Conservation (phyloP, 1,140 invertebrate genomes). For the Colletes gigas region DNA sequence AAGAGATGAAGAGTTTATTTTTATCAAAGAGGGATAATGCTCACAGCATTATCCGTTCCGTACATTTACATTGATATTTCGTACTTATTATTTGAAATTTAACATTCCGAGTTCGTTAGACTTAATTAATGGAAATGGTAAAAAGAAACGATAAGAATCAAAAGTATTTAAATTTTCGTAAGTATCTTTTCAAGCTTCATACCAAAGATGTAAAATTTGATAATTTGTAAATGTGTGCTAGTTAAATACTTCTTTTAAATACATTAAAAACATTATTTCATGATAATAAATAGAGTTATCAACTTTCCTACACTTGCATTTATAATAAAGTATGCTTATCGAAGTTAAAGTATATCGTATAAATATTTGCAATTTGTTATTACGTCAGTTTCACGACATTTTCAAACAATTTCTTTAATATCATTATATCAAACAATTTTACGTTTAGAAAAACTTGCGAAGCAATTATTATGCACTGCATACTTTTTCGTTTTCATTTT, state of each 20-base stretch:
- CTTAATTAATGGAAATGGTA: slow-evolving; percentile 14
- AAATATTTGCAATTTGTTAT: slow-evolving; percentile 38
- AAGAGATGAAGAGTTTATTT: slow-evolving; percentile 45
- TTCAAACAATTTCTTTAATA: slow-evolving; percentile 35
- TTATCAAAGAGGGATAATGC: slow-evolving; percentile 25
- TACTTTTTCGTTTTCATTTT: slow-evolving; percentile 5
- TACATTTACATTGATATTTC: slow-evolving; percentile 37
- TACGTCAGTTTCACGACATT: slow-evolving; percentile 29
- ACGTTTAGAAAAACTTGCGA: slow-evolving; percentile 48
- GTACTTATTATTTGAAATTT: slow-evolving; percentile 41
- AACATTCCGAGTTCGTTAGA: slow-evolving; percentile 52
- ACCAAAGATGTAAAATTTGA: slow-evolving; percentile 62
- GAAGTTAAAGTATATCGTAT: slow-evolving; percentile 36
- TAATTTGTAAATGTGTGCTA: slow-evolving; percentile 55
- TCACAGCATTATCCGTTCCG: slow-evolving; percentile 16
- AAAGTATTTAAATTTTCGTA: slow-evolving; percentile 48
- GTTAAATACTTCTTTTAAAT: slow-evolving; percentile 53
- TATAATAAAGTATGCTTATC: slow-evolving; percentile 48
- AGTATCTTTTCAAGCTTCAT: slow-evolving; percentile 52
- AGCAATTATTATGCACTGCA: slow-evolving; percentile 46
- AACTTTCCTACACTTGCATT: slow-evolving; percentile 46
- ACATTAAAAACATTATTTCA: slow-evolving; percentile 47
- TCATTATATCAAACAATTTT: slow-evolving; percentile 43
- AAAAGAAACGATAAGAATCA: slow-evolving; percentile 48
- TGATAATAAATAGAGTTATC: slow-evolving; percentile 57